Conservation (phyloP, 1,140 invertebrate species). For the Caenorhabditis remanei region DNA sequence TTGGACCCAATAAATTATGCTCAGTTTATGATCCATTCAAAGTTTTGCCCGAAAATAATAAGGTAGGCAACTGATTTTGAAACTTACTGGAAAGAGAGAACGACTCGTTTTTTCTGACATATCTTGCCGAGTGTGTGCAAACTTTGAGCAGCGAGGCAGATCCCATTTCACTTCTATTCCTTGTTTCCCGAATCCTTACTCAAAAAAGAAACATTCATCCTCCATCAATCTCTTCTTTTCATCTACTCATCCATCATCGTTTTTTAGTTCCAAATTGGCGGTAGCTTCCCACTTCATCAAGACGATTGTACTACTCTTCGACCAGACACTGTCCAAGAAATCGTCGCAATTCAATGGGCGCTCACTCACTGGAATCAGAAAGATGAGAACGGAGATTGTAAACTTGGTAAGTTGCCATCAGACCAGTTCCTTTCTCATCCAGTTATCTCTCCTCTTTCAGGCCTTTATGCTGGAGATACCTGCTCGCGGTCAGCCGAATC, state of each 20-base stretch:
- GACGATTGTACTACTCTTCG: slow-evolving; percentile 69
- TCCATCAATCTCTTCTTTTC: not conserved
- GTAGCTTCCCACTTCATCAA: slow-evolving; percentile 74
- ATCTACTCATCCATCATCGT: not conserved
- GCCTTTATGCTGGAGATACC: slow-evolving; percentile 75
- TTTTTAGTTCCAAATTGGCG: slow-evolving; percentile 74
- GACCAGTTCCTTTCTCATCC: not conserved
- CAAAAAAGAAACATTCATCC: not conserved
- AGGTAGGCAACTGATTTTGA: slow-evolving; percentile 55
- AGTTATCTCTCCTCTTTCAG: slow-evolving; percentile 52
- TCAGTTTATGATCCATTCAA: slow-evolving; percentile 76
- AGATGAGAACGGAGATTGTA: slow-evolving; percentile 64
- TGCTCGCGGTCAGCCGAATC: slow-evolving; percentile 75
- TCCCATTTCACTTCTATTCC: no score
- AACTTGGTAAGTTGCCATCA: slow-evolving; percentile 62
- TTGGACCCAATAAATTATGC: slow-evolving; percentile 61
- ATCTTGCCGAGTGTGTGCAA: no score
- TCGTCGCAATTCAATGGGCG: slow-evolving; percentile 77
- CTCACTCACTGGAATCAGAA: slow-evolving; percentile 72
- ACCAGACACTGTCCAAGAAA: slow-evolving; percentile 74
- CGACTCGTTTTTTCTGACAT: no score
- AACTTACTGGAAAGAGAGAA: not conserved
- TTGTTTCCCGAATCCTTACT: no score
- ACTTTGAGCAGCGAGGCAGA: no score
- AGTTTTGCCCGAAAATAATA: slow-evolving; percentile 70